Percentiles rank a stretch among this genome's conserved stretches.
Evolutionary conservation across 2,113 vertebrate species (phyloP).

Genomic region (Octodon degus): DNA sequence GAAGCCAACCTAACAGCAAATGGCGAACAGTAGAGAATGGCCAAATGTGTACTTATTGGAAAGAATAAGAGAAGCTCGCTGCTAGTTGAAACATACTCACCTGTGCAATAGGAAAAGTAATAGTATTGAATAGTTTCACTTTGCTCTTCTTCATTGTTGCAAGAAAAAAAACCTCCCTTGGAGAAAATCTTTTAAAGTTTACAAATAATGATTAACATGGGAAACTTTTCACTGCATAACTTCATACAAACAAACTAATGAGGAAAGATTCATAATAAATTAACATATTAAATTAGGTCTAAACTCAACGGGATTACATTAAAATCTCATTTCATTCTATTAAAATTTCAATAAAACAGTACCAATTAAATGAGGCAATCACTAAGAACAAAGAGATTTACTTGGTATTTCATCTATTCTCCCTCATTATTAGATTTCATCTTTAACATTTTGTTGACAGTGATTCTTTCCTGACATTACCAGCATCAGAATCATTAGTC

Average conservation of each 20-base stretch:
- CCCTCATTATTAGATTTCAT: constrained; percentile 78
- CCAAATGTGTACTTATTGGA: not conserved
- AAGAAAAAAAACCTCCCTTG: constrained; percentile 33
- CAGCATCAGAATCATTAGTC: constrained; percentile 71
- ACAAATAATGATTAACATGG: constrained; percentile 66
- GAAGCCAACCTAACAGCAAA: not conserved
- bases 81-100: constrained; percentile 6
- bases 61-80: not conserved
- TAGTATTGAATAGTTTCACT: not conserved
- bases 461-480: constrained; percentile 63
- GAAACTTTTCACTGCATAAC: constrained; percentile 73
- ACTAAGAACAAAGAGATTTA: constrained; percentile 81
- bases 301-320: constrained; percentile 85
- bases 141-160: constrained; percentile 1
- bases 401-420: constrained; percentile 81
- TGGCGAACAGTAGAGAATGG: not conserved
- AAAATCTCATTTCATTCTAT: constrained; percentile 88
- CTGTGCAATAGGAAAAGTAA: constrained; percentile 50
- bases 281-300: constrained; percentile 84
- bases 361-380: constrained; percentile 85
- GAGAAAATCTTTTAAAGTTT: constrained; percentile 51
- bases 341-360: constrained; percentile 86
- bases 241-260: constrained; percentile 80
- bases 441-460: constrained; percentile 85
- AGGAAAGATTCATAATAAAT: constrained; percentile 84